phyloP scores from a whole-genome alignment of 1,140 invertebrate species.

The Notospermus geniculatus region DNA sequence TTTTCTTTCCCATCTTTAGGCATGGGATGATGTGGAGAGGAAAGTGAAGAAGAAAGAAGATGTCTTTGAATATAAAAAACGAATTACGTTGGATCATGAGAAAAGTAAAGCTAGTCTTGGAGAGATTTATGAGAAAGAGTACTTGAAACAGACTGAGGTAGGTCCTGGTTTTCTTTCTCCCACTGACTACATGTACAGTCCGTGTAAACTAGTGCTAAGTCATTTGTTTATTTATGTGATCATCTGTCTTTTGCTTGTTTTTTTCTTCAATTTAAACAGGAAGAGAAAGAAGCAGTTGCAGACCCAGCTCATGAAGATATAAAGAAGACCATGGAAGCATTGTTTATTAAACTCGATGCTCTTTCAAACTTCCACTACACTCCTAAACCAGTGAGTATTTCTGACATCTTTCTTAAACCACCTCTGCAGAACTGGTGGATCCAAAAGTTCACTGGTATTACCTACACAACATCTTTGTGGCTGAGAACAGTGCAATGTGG shows the following conservation, averaged over 20 bases:
- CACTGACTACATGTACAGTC: conserved; percentile 91
- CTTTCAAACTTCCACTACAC: conserved; percentile 93
- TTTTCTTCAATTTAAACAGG: no score
- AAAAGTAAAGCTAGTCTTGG: conserved; percentile 94
- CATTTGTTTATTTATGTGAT: no score
- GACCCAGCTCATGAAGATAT: conserved; percentile 72
- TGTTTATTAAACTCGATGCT: conserved; percentile 89
- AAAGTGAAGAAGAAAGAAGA: conserved; percentile 85
- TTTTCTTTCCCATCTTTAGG: conserved; percentile 57
- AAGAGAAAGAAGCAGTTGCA: conserved; percentile 63
- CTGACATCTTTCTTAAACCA: no score
- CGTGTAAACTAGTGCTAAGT: conserved; percentile 69
- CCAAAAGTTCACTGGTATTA: no score
- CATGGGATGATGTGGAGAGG: conserved; percentile 90
- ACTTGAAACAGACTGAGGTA: conserved; percentile 76
- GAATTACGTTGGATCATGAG: conserved; percentile 85
- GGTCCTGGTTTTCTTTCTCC: conserved; percentile 59
- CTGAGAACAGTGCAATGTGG: no score
- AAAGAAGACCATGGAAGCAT: conserved; percentile 67
- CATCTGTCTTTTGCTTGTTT: no score
- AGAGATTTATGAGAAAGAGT: conserved; percentile 92
- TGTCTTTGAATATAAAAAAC: conserved; percentile 84
- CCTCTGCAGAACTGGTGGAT: no score
- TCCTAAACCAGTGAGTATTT: conserved; percentile 71
- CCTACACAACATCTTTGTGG: no score